A percentile compares a stretch with the other conserved stretches of the same genome.
These are phyloP conservation scores for Syrrhaptes paradoxus DNA, from an alignment of 2,113 vertebrate species.

Conservation along the genomic window DNA sequence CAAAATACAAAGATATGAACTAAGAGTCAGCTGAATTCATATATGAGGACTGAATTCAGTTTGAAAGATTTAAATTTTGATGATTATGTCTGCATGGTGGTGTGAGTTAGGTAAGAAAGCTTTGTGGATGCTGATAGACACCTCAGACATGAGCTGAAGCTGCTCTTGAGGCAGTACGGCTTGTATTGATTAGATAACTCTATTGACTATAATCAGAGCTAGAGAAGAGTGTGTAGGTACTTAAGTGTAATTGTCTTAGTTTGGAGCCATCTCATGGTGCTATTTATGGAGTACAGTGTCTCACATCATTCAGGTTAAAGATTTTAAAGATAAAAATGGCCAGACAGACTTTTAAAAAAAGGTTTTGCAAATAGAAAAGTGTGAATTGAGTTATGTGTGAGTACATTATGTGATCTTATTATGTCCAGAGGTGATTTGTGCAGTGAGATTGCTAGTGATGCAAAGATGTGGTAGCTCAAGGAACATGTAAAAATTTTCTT, in stretches of 20 bases:
- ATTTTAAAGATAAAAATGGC: background rate
- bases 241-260: background rate
- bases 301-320: background rate
- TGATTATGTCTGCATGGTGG: background rate
- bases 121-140: background rate
- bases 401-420: background rate
- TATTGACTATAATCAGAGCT: background rate
- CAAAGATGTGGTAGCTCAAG: background rate
- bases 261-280: fast-evolving
- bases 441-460: background rate
- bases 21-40: background rate
- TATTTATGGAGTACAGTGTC: background rate
- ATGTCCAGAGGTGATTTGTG: background rate
- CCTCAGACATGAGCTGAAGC: background rate
- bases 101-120: background rate
- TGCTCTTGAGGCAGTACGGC: fast-evolving
- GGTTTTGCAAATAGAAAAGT: background rate
- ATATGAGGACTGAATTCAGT: background rate
- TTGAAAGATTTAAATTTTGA: background rate
- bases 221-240: background rate
- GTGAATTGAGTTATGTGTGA: background rate
- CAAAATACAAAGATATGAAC: background rate
- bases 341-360: background rate
- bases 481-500: background rate
- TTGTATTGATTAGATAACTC: background rate